Percentiles rank a stretch among this genome's conserved stretches.
Evolutionary conservation across 2,797 vertebrate genomes (phyloP).

Genomic region (Sebastes diaconus): DNA sequence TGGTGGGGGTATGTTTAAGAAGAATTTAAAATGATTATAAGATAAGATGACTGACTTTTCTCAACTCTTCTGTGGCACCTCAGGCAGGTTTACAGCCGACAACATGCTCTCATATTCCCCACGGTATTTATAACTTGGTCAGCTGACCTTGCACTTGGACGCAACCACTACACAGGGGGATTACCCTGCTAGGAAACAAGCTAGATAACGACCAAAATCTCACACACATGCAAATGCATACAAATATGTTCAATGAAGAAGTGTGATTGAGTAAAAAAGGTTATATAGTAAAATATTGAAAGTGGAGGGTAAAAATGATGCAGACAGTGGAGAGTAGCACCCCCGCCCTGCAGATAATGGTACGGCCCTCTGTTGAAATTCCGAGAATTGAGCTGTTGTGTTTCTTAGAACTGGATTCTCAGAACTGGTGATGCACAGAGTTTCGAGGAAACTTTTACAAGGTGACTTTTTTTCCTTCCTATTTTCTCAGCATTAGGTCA

Average conservation of each 20-base stretch:
- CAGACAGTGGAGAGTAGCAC: accelerated
- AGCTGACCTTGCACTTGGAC: slow-evolving; percentile 78
- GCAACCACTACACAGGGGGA: slow-evolving; percentile 33
- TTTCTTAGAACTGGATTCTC: slow-evolving; percentile 99
- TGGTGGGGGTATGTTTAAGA: neutral
- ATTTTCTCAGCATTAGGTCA: slow-evolving; percentile 76
- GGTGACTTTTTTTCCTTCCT: slow-evolving; percentile 91
- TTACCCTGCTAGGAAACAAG: accelerated
- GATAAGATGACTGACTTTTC: neutral
- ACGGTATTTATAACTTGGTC: slow-evolving; percentile 77
- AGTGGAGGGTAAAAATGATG: neutral
- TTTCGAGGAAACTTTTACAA: slow-evolving; percentile 99
- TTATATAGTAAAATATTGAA: accelerated
- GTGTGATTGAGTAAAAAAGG: accelerated
- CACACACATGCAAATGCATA: accelerated
- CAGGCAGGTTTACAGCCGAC: slow-evolving; percentile 18
- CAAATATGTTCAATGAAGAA: accelerated
- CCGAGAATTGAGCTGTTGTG: slow-evolving; percentile 94
- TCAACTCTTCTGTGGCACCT: neutral
- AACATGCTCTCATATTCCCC: slow-evolving; percentile 63
- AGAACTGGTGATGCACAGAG: slow-evolving; percentile 95
- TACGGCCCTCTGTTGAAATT: slow-evolving; percentile 91
- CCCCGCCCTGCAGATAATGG: slow-evolving; percentile 79
- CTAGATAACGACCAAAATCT: accelerated
- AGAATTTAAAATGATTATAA: neutral